phyloP scores from a whole-genome alignment of 64 coral and sea anemone species.

The Actinia equina region DNA sequence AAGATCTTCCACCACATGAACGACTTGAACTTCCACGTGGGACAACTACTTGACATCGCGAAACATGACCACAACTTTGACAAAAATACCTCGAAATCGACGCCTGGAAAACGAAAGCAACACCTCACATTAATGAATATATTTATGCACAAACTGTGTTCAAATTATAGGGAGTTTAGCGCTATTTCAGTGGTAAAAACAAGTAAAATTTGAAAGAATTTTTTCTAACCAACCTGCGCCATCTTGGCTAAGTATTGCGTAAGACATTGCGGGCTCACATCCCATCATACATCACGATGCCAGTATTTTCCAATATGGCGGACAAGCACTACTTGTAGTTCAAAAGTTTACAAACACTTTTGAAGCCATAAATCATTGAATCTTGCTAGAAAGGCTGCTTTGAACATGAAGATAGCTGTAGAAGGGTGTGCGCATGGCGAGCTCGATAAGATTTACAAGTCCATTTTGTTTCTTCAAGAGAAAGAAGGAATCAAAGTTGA shows the following conservation, averaged over 20 bases:
- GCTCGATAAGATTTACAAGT: conserved; percentile 94
- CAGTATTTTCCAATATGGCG: conserved; percentile 34
- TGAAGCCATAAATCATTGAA: background rate
- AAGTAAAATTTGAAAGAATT: background rate
- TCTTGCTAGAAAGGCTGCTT: background rate
- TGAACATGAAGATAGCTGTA: conserved; percentile 90
- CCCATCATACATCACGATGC: background rate
- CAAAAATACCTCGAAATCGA: conserved; percentile 67
- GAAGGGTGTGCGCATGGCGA: conserved; percentile 97
- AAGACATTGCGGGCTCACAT: conserved; percentile 21
- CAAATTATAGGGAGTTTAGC: background rate
- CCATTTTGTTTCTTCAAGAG: conserved; percentile 63
- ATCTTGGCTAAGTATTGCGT: conserved; percentile 66
- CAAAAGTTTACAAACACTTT: background rate
- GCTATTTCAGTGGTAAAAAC: background rate
- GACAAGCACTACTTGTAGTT: background rate
- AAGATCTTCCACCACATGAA: background rate
- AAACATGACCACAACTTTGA: conserved; percentile 66
- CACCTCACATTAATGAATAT: background rate
- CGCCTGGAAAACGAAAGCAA: conserved; percentile 35
- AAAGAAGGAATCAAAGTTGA: conserved; percentile 89
- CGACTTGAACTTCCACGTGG: conserved; percentile 55
- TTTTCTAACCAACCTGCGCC: conserved; percentile 77
- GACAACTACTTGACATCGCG: conserved; percentile 43
- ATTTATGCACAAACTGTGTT: background rate